A percentile compares a stretch with the other conserved stretches of the same genome.
Conservation (phyloP, 2,888 invertebrate species). For the Netelia fuscicornis region DNA sequence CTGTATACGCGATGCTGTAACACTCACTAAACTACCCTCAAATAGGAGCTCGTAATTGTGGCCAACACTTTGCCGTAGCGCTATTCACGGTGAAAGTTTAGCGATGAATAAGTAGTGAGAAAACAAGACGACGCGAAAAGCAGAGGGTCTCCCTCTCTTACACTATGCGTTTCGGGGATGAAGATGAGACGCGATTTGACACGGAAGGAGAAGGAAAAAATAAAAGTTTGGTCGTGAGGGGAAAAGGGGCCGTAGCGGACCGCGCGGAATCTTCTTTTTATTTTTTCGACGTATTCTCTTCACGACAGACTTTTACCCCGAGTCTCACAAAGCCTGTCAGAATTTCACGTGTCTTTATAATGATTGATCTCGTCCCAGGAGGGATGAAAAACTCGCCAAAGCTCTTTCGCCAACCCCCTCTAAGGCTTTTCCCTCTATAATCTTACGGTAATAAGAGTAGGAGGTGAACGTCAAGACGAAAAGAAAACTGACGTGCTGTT, state of each 20-base stretch:
- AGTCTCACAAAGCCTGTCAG: constrained; percentile 45
- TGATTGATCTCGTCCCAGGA: constrained; percentile 61
- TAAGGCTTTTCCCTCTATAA: constrained; percentile 13
- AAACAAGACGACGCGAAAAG: constrained; percentile 17
- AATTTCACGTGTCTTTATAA: constrained; percentile 64
- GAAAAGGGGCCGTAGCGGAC: background rate
- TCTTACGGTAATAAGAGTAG: constrained; percentile 49
- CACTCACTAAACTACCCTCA: background rate
- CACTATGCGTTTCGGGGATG: constrained; percentile 28
- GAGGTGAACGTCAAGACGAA: background rate
- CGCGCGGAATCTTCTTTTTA: constrained; percentile 1
- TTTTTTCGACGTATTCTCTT: constrained; percentile 52
- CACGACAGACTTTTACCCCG: constrained; percentile 14
- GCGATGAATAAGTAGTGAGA: constrained; percentile 4
- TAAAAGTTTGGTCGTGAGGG: constrained; percentile 30
- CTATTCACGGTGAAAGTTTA: constrained; percentile 23
- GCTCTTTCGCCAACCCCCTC: constrained; percentile 54
- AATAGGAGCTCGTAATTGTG: constrained; percentile 38
- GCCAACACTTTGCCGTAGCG: constrained; percentile 34
- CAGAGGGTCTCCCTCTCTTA: constrained; percentile 21
- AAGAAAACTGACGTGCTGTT: constrained; percentile 28
- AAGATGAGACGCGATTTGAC: constrained; percentile 42
- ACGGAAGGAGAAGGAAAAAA: constrained; percentile 5
- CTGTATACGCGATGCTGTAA: constrained; percentile 3
- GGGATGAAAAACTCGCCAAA: constrained; percentile 53